These are phyloP conservation scores for Microchirus variegatus DNA, from an alignment of 2,797 vertebrate genomes.

Conservation along the genomic window DNA sequence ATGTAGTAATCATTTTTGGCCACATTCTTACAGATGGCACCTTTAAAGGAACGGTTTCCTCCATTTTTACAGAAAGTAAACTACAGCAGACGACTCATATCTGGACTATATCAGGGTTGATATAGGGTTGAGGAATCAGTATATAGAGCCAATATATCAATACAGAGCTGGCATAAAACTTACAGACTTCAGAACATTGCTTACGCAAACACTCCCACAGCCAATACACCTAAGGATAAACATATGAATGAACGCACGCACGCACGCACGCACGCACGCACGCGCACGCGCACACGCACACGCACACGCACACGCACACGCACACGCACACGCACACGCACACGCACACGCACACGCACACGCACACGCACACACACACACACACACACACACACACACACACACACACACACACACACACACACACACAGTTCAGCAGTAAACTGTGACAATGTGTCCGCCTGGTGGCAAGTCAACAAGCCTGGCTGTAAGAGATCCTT, in stretches of 20 bases:
- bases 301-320: constrained; percentile 19
- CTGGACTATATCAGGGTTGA: background rate
- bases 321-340: constrained; percentile 12
- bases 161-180: background rate
- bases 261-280: constrained; percentile 13
- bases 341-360: no score
- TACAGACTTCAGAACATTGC: background rate
- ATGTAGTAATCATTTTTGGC: no score
- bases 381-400: constrained; percentile 19
- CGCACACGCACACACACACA: background rate
- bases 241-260: constrained; percentile 1
- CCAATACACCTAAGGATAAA: constrained; percentile 12
- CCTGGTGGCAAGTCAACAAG: constrained; percentile 26
- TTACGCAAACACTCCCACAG: background rate
- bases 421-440: constrained; percentile 19
- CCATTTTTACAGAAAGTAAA: background rate
- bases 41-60: background rate
- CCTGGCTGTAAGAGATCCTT: constrained; percentile 27
- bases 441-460: constrained; percentile 10
- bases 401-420: background rate
- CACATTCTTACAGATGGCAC: no score
- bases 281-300: background rate
- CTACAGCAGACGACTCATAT: background rate
- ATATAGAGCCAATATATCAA: no score
- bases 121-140: constrained; percentile 5